A percentile compares a stretch with the other conserved stretches of the same genome.
Conservation (phyloP, 2,797 vertebrate genomes). For the Etheostoma perlongum region DNA sequence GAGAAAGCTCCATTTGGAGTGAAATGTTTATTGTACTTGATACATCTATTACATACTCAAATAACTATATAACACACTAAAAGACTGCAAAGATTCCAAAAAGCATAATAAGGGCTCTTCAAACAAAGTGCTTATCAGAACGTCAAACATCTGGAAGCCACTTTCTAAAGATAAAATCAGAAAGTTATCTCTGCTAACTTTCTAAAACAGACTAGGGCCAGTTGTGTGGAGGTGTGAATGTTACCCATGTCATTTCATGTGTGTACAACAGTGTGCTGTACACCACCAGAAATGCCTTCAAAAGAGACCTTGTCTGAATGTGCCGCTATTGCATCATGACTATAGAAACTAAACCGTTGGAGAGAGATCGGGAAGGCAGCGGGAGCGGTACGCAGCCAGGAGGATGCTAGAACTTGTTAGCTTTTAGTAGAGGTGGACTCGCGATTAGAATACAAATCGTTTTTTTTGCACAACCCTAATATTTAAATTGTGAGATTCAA, state of each 20-base stretch:
- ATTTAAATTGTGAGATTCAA: background rate
- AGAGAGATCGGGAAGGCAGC: background rate
- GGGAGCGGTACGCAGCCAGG: background rate
- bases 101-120: background rate
- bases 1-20: too few species aligned
- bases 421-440: background rate
- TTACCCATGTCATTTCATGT: background rate
- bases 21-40: too few species aligned
- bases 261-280: background rate
- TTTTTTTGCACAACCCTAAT: too few species aligned
- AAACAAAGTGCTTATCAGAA: background rate
- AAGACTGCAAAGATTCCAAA: too few species aligned
- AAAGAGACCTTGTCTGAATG: background rate
- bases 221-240: background rate
- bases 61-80: too few species aligned
- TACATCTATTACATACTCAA: too few species aligned
- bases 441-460: too few species aligned
- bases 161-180: background rate
- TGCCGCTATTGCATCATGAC: constrained; percentile 2
- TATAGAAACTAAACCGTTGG: background rate
- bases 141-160: background rate
- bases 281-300: background rate
- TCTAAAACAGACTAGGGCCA: background rate
- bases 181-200: background rate
- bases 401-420: background rate